Percentiles rank a stretch among this genome's conserved stretches.
Evolutionary conservation across 37 sponge, comb jelly and placozoan species (phyloP).

Genomic region (Agelas oroides): DNA sequence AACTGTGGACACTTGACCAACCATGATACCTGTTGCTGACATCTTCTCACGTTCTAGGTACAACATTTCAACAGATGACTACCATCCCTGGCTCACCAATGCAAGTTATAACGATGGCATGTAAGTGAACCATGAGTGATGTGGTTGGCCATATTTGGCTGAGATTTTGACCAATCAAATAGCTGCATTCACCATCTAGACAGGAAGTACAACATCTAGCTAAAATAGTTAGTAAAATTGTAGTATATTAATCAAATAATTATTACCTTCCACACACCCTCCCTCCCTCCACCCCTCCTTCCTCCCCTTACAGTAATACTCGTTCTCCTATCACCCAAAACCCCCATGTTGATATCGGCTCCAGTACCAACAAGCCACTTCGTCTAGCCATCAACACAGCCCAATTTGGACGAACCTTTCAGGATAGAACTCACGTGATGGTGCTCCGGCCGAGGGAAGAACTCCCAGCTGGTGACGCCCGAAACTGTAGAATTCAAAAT

Average conservation of each 20-base stretch:
- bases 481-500: conserved; percentile 75
- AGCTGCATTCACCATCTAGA: too few relatives aligned
- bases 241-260: too few relatives aligned
- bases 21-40: too few relatives aligned
- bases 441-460: conserved; percentile 48
- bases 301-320: too few relatives aligned
- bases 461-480: conserved; percentile 1
- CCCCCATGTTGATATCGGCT: conserved; percentile 90
- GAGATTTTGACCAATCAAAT: too few relatives aligned
- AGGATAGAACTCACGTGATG: conserved; percentile 86
- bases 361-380: conserved; percentile 83
- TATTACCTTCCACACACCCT: too few relatives aligned
- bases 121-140: conserved; percentile 51
- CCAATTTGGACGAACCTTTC: conserved; percentile 98
- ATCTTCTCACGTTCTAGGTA: conserved; percentile 62
- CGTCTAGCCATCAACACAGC: conserved; percentile 95
- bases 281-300: too few relatives aligned
- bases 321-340: conserved; percentile 92
- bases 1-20: too few relatives aligned
- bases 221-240: too few relatives aligned
- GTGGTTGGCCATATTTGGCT: too few relatives aligned
- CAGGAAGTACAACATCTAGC: too few relatives aligned
- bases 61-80: conserved; percentile 99
- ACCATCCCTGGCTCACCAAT: conserved; percentile 92
- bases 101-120: conserved; percentile 72